These are phyloP conservation scores for Phalloptychus januarius DNA, from an alignment of 2,797 vertebrate genomes.

Conservation along the genomic window DNA sequence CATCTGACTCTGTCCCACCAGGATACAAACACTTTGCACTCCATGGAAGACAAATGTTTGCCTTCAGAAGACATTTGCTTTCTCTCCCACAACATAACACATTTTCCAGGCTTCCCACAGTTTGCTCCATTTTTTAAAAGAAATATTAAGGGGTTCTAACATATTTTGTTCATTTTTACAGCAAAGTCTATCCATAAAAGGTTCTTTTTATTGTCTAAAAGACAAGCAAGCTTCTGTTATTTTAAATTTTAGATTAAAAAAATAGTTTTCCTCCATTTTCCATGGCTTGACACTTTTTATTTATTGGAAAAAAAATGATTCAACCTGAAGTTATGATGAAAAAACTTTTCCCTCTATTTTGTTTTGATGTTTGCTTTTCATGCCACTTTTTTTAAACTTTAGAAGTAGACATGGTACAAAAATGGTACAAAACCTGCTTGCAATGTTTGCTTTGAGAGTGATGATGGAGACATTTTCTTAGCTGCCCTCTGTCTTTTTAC, in stretches of 20 bases:
- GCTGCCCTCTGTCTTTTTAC: neutral
- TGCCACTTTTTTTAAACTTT: neutral
- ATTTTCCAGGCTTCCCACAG: neutral
- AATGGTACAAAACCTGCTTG: neutral
- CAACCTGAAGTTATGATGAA: neutral
- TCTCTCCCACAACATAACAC: neutral
- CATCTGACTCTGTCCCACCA: neutral
- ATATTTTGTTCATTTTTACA: neutral
- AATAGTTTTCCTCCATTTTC: neutral
- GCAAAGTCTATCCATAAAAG: neutral
- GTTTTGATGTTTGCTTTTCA: neutral
- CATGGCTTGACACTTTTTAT: neutral
- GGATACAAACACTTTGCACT: neutral
- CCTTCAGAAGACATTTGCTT: neutral
- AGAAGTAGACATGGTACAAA: neutral
- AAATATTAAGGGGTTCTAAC: neutral
- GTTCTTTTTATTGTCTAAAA: neutral
- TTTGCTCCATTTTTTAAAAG: neutral
- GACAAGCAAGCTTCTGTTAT: neutral
- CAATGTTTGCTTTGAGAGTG: neutral
- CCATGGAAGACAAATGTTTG: neutral
- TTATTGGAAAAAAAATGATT: neutral
- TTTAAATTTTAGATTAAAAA: neutral
- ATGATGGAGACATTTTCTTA: neutral
- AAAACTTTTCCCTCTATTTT: neutral